Evolutionary conservation across 2,797 vertebrate species (phyloP).

Genomic region (Scomberomorus guttatus): DNA sequence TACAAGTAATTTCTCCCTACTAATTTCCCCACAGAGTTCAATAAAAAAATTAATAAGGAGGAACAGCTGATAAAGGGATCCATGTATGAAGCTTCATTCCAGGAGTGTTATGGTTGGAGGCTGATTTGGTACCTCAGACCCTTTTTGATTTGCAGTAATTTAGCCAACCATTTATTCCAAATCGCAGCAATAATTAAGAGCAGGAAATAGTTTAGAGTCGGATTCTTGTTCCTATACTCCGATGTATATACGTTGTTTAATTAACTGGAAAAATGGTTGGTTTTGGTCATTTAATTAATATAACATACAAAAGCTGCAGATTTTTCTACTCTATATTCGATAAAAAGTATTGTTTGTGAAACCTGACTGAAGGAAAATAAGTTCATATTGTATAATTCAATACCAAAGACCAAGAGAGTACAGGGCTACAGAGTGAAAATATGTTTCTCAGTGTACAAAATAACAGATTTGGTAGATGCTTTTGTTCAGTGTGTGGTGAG

Average conservation of each 20-base stretch:
- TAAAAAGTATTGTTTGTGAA: slow-evolving; percentile 9
- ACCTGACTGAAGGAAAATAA: slow-evolving; percentile 8
- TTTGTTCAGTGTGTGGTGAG: slow-evolving; percentile 27
- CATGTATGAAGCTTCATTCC: slow-evolving; percentile 67
- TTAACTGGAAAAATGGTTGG: slow-evolving; percentile 38
- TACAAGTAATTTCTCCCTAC: slow-evolving; percentile 77
- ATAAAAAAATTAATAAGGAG: slow-evolving; percentile 78
- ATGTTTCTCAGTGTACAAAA: slow-evolving; percentile 18
- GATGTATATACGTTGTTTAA: slow-evolving; percentile 52
- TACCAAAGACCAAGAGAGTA: not conserved
- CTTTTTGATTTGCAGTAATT: slow-evolving; percentile 72
- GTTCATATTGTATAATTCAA: slow-evolving; percentile 7
- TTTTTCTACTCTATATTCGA: not conserved
- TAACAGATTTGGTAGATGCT: slow-evolving; percentile 1
- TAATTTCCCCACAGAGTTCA: slow-evolving; percentile 82
- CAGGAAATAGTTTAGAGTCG: slow-evolving; percentile 41
- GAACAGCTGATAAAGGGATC: slow-evolving; percentile 78
- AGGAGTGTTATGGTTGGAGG: slow-evolving; percentile 64
- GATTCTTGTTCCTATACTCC: slow-evolving; percentile 43
- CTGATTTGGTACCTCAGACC: slow-evolving; percentile 62
- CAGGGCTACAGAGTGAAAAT: not conserved
- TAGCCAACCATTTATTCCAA: slow-evolving; percentile 66
- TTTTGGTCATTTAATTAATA: slow-evolving; percentile 35
- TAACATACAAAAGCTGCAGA: slow-evolving; percentile 10
- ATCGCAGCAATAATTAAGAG: slow-evolving; percentile 70